These are phyloP conservation scores for Agonopterix subpropinquella DNA, from an alignment of 2,888 invertebrate species.

Conservation along the genomic window DNA sequence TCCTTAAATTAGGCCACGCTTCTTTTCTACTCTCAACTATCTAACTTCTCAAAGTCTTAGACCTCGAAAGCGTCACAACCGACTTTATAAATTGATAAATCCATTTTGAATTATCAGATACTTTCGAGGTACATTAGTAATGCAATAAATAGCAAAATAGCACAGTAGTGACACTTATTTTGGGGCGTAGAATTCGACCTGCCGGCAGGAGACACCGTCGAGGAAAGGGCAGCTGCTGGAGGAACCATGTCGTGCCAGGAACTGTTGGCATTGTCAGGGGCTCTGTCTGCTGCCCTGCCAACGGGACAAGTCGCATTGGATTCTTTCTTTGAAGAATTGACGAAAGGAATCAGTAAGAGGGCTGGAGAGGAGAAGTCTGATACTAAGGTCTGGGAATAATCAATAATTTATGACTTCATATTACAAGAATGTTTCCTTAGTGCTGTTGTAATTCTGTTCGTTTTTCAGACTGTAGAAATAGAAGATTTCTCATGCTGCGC, in stretches of 20 bases:
- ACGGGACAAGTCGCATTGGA: conserved; percentile 90
- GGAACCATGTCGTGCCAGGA: conserved; percentile 91
- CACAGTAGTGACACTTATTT: conserved; percentile 17
- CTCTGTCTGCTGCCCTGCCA: conserved; percentile 92
- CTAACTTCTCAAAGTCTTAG: too few relatives aligned
- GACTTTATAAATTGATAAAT: too few relatives aligned
- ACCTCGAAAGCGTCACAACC: too few relatives aligned
- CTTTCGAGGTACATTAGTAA: conserved; percentile 16
- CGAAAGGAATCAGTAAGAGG: conserved; percentile 79
- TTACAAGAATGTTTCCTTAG: too few relatives aligned
- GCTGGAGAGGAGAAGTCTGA: conserved; percentile 63
- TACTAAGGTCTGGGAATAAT: conserved; percentile 37
- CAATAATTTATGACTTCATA: too few relatives aligned
- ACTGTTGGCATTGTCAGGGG: conserved; percentile 92
- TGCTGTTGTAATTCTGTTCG: not conserved
- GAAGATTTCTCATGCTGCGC: conserved; percentile 87
- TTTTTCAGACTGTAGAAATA: conserved; percentile 64
- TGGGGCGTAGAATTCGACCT: conserved; percentile 67
- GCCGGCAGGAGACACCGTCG: conserved; percentile 63
- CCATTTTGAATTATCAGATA: conserved; percentile 8
- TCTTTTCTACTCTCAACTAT: too few relatives aligned
- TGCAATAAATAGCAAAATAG: conserved; percentile 1
- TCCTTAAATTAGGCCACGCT: too few relatives aligned
- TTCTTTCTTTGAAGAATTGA: conserved; percentile 87
- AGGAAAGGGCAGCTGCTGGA: conserved; percentile 62